Evolutionary conservation across 2,113 vertebrate species (phyloP).

Genomic region (Gadus chalcogrammus): DNA sequence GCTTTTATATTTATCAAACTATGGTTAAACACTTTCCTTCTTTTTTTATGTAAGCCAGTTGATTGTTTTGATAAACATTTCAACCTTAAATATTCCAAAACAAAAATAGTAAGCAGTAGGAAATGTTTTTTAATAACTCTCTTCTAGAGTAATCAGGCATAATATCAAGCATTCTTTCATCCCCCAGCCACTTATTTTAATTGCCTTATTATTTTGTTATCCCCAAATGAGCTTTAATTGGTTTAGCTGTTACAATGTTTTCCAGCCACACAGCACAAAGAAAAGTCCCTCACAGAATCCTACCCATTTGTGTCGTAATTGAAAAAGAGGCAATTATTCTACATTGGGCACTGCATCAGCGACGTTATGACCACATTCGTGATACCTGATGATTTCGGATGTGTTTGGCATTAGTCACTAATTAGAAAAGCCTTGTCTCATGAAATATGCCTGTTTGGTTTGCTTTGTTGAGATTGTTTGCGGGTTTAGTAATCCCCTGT

Average conservation of each 20-base stretch:
- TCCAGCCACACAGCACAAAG: constrained; percentile 19
- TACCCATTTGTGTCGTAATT: neutral
- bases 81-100: too few species aligned
- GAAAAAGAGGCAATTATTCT: neutral
- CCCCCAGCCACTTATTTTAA: constrained; percentile 37
- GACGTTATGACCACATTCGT: neutral
- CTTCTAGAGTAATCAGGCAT: constrained; percentile 1
- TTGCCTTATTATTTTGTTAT: constrained; percentile 17
- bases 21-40: too few species aligned
- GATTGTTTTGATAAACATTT: too few species aligned
- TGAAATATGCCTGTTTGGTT: too few species aligned
- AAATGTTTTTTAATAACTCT: neutral
- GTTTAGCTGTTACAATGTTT: constrained; percentile 20
- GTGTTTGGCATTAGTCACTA: neutral
- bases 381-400: neutral
- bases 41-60: too few species aligned
- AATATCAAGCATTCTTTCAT: constrained; percentile 23
- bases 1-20: too few species aligned
- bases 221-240: constrained; percentile 9
- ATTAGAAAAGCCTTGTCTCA: neutral
- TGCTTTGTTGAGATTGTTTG: too few species aligned
- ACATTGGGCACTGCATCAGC: neutral
- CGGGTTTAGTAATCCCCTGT: too few species aligned
- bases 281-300: constrained; percentile 13
- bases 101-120: too few species aligned